Evolutionary conservation across 2,888 invertebrate genomes (phyloP).

Genomic region (Rhyacophila evoluta): DNA sequence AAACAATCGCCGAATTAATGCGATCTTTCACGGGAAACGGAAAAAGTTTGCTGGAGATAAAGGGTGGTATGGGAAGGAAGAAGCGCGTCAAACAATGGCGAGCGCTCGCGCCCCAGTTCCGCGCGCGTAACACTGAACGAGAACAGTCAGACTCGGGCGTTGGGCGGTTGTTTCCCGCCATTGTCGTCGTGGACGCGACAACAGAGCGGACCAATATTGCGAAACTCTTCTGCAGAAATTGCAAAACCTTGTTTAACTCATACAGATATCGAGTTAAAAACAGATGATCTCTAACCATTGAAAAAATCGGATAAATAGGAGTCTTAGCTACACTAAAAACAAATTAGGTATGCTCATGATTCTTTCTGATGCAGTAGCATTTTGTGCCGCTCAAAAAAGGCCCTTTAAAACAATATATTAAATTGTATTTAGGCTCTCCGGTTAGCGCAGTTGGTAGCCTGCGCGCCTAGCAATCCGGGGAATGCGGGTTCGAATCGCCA

Average conservation of each 20-base stretch:
- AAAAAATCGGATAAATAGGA: too few relatives aligned
- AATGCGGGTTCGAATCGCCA: too few relatives aligned
- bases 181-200: conserved; percentile 2
- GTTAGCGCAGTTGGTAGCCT: too few relatives aligned
- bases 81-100: conserved; percentile 31
- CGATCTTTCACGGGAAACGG: conserved; percentile 41
- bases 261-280: background rate
- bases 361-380: too few relatives aligned
- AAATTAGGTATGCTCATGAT: too few relatives aligned
- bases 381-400: too few relatives aligned
- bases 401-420: too few relatives aligned
- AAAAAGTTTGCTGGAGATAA: conserved; percentile 46
- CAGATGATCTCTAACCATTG: background rate
- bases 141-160: background rate
- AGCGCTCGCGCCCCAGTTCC: background rate
- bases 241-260: too few relatives aligned
- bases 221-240: background rate
- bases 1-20: conserved; percentile 46
- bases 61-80: conserved; percentile 39
- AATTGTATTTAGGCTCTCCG: too few relatives aligned
- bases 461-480: too few relatives aligned
- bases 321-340: too few relatives aligned
- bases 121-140: background rate
- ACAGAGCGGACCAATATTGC: background rate
- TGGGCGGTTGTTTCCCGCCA: background rate